Conservation (phyloP, 2,888 invertebrate genomes). For the Leptopilina drosophilae region DNA sequence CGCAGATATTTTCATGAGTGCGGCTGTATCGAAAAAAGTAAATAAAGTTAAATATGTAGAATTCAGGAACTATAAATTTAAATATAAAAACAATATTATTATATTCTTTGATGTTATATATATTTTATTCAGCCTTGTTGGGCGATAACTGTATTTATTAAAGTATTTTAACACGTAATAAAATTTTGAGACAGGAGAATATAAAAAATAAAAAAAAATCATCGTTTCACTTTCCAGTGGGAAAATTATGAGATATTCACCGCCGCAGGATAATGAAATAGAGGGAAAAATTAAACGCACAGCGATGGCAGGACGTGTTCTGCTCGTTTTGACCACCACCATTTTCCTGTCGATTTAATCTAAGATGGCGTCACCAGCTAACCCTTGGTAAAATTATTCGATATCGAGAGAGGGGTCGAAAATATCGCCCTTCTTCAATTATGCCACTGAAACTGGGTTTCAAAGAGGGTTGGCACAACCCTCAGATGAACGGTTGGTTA, state of each 20-base stretch:
- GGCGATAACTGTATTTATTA: too few species aligned
- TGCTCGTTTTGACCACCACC: conserved; percentile 62
- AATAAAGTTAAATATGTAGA: too few species aligned
- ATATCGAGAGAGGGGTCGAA: conserved; percentile 47
- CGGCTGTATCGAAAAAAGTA: too few species aligned
- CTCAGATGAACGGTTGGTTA: conserved; percentile 67
- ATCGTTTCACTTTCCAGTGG: not conserved
- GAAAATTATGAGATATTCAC: conserved; percentile 42
- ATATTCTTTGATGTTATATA: too few species aligned
- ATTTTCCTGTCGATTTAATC: conserved; percentile 74
- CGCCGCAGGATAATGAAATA: conserved; percentile 42
- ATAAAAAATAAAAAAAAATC: too few species aligned
- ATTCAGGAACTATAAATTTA: too few species aligned
- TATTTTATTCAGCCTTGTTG: too few species aligned
- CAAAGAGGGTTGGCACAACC: conserved; percentile 62
- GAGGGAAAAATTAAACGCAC: conserved; percentile 40
- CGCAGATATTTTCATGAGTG: too few species aligned
- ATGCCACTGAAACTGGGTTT: conserved; percentile 59
- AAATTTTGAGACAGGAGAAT: not conserved
- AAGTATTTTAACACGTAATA: not conserved
- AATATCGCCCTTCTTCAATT: conserved; percentile 64
- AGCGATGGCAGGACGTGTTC: conserved; percentile 52
- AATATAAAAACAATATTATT: too few species aligned
- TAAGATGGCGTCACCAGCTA: conserved; percentile 72
- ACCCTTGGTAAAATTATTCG: conserved; percentile 56